Evolutionary conservation across 1,140 invertebrate genomes (phyloP), one percentile per base, ranked within the genome.

Genomic region (Oscheius sp.): DNA sequence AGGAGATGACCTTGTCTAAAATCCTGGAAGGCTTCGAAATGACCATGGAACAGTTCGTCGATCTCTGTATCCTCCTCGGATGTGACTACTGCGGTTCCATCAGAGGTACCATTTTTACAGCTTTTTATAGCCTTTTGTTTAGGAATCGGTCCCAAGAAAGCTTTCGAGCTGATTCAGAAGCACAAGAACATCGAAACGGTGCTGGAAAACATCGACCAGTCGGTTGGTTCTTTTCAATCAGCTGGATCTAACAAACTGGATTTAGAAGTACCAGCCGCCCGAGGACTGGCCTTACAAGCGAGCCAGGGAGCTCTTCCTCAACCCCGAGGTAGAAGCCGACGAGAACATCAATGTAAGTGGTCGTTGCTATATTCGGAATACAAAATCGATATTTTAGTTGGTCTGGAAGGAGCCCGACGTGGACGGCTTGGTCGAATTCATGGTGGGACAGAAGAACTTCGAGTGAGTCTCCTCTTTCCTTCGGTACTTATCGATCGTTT

Each of bases 11-110:
- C 84, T 88, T 94, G 61, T 89, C 91, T 55, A 91, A 90, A 87
- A 90, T 97, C 34, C 86, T 99, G 18, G 88, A 90, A 78, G 92
- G 90, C 10, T 84, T 97, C 49, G 89, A 90, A 63, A 85, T 99
- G 15, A 89, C 88, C 32, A 90, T 35, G 36, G 89, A 92, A 20
- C 84, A 95, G 91, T 99, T 99, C 83, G 94, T 98, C 72, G 96
- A 99, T 87, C 86, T 99, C 2, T 98, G 96, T 85, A 99, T 99
- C 74, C 88, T 99, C 49, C 88, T 99, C 46, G 96, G 96, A 2
- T 99, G 96, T 87, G 96, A 99, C 88, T 99, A 99, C 85, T 97
- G 94, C 82, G 91, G 93, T 45, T 92, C 91, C 26, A 98, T 99
- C 72, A 89, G 90, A 36, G 69, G 46, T 1, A 18, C 15, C 23